A percentile compares a stretch with the other conserved stretches of the same genome.
Evolutionary conservation across 2,888 invertebrate species (phyloP).

Genomic region (Caenorhabditis auriculariae): DNA sequence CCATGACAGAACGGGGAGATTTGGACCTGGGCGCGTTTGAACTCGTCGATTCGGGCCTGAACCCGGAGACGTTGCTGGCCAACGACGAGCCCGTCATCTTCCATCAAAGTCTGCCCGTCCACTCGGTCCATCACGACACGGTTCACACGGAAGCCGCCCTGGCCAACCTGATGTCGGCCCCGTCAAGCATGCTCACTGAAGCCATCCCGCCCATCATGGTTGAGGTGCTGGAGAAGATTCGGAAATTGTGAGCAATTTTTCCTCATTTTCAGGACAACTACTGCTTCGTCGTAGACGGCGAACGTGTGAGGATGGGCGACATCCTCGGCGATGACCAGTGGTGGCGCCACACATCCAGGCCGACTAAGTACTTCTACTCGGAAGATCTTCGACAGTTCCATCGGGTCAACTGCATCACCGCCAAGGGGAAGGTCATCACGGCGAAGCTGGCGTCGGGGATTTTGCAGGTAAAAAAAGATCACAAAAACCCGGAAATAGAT

Average conservation of each 20-base stretch:
- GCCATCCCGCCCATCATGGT: constrained; percentile 60
- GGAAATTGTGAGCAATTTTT: too few relatives aligned
- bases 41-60: constrained; percentile 53
- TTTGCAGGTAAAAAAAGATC: constrained; percentile 7
- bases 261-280: constrained; percentile 59
- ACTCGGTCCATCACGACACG: constrained; percentile 63
- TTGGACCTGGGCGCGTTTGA: constrained; percentile 61
- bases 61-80: constrained; percentile 55
- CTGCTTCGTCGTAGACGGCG: constrained; percentile 63
- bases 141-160: constrained; percentile 63
- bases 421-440: constrained; percentile 53
- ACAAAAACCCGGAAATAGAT: too few relatives aligned
- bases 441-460: constrained; percentile 35
- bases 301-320: constrained; percentile 59
- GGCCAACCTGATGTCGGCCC: constrained; percentile 62
- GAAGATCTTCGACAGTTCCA: constrained; percentile 60
- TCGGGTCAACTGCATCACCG: constrained; percentile 60
- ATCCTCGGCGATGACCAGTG: constrained; percentile 62
- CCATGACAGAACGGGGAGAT: constrained; percentile 43
- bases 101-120: constrained; percentile 60
- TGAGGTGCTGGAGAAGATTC: too few relatives aligned
- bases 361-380: constrained; percentile 62
- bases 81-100: constrained; percentile 58
- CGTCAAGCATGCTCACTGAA: constrained; percentile 54
- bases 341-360: constrained; percentile 62